These are phyloP conservation scores for Sebastes dallii DNA, from an alignment of 2,797 vertebrate species.

Conservation along the genomic window DNA sequence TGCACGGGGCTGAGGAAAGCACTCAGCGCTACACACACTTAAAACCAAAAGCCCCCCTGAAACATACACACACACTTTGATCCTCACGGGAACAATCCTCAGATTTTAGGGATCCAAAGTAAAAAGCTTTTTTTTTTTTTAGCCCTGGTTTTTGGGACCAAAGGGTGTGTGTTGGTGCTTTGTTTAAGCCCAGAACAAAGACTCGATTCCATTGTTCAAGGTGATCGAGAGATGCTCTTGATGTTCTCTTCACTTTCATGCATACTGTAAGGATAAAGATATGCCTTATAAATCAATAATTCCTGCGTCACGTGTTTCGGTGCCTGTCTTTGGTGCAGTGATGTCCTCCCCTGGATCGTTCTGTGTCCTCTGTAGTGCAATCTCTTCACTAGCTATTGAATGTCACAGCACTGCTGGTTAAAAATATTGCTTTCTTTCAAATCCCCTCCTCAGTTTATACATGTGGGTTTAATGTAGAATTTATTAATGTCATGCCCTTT, in stretches of 20 bases:
- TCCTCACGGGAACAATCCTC: conserved; percentile 68
- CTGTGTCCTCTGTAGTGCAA: conserved; percentile 63
- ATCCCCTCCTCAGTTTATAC: conserved; percentile 72
- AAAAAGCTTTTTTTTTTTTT: conserved; percentile 56
- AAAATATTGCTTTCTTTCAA: conserved; percentile 78
- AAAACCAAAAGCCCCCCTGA: conserved; percentile 69
- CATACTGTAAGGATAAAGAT: conserved; percentile 79
- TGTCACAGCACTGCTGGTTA: conserved; percentile 74
- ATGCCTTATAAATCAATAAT: conserved; percentile 82
- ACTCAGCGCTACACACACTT: conserved; percentile 70
- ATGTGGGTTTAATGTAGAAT: conserved; percentile 79
- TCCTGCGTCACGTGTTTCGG: conserved; percentile 52
- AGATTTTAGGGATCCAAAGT: conserved; percentile 73
- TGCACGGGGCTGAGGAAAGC: conserved; percentile 76
- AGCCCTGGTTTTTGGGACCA: conserved; percentile 65
- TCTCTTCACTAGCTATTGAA: conserved; percentile 71
- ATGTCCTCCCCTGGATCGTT: conserved; percentile 59
- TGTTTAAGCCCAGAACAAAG: conserved; percentile 74
- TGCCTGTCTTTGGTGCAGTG: conserved; percentile 56
- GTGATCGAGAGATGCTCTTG: conserved; percentile 69
- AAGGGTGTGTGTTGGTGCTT: conserved; percentile 51
- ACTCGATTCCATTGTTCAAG: conserved; percentile 61
- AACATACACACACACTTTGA: conserved; percentile 76
- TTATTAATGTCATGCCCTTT: conserved; percentile 85
- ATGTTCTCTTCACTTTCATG: conserved; percentile 67